These are phyloP conservation scores for Steinernema carpocapsae DNA, from an alignment of 2,888 invertebrate species.

Conservation along the genomic window DNA sequence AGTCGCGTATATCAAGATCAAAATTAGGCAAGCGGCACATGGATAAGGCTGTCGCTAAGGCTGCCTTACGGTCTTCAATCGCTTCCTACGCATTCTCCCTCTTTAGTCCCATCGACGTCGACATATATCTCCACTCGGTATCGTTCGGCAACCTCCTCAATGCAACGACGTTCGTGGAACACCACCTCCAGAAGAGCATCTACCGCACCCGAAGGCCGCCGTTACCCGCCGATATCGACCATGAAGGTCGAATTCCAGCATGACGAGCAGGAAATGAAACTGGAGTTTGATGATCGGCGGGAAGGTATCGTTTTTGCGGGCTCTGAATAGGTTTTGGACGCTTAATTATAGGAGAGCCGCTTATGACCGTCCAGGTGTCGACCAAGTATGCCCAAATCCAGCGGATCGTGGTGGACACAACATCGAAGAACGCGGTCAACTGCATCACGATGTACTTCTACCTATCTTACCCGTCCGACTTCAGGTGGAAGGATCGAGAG, in stretches of 20 bases:
- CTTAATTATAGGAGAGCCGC: too few species aligned
- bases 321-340: too few species aligned
- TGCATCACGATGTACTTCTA: neutral
- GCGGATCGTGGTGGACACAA: neutral
- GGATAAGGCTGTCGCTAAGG: too few species aligned
- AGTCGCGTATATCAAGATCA: too few species aligned
- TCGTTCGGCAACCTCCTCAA: neutral
- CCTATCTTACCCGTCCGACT: neutral
- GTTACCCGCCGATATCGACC: too few species aligned
- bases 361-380: too few species aligned
- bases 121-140: neutral
- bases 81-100: too few species aligned
- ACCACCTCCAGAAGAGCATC: too few species aligned
- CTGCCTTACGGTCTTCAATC: too few species aligned
- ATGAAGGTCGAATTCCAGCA: constrained; percentile 3
- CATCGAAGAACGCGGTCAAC: neutral
- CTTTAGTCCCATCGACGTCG: neutral
- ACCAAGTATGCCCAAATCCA: neutral
- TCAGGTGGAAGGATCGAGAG: neutral
- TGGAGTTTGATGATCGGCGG: neutral
- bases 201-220: too few species aligned
- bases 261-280: neutral
- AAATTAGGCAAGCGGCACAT: too few species aligned
- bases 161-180: neutral
- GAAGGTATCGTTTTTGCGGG: too few species aligned